Evolutionary conservation across 2,888 invertebrate species (phyloP).

Genomic region (Mystacides longicornis): DNA sequence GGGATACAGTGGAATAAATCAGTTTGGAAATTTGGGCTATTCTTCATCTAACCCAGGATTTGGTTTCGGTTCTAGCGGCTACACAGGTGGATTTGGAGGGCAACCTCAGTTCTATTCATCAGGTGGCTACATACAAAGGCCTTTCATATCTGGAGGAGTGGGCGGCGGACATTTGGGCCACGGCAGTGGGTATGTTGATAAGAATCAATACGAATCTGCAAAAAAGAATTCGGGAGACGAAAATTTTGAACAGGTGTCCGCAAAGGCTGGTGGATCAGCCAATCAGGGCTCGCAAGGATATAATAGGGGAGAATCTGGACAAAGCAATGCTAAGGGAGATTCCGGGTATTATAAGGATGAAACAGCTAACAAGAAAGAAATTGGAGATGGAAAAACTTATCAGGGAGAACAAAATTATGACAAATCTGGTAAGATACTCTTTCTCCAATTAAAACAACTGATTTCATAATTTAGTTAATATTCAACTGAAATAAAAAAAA

Average conservation of each 20-base stretch:
- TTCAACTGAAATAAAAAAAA: too few relatives aligned
- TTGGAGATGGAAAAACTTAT: slow-evolving; percentile 53
- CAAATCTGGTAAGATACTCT: slow-evolving; percentile 45
- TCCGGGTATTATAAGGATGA: slow-evolving; percentile 50
- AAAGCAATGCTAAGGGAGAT: slow-evolving; percentile 37
- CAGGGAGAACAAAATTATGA: slow-evolving; percentile 51
- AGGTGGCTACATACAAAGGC: slow-evolving; percentile 25
- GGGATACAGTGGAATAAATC: slow-evolving; percentile 17
- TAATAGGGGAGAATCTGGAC: slow-evolving; percentile 45
- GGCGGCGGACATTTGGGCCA: slow-evolving; percentile 34
- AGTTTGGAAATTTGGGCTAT: slow-evolving; percentile 20
- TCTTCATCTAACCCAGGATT: slow-evolving; percentile 33
- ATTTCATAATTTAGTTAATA: too few relatives aligned
- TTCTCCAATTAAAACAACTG: too few relatives aligned
- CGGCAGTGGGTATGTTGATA: slow-evolving; percentile 45
- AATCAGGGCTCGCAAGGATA: slow-evolving; percentile 52
- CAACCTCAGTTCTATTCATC: slow-evolving; percentile 20
- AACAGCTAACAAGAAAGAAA: slow-evolving; percentile 50
- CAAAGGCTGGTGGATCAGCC: slow-evolving; percentile 48
- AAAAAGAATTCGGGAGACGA: slow-evolving; percentile 52
- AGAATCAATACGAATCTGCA: slow-evolving; percentile 49
- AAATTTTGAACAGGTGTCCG: slow-evolving; percentile 47
- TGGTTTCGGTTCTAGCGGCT: slow-evolving; percentile 26
- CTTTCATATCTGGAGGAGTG: slow-evolving; percentile 29
- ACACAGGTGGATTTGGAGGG: slow-evolving; percentile 25